Base-by-base conservation (phyloP, 1,140 invertebrate species). In the Zaprionus tsacasi region DNA sequence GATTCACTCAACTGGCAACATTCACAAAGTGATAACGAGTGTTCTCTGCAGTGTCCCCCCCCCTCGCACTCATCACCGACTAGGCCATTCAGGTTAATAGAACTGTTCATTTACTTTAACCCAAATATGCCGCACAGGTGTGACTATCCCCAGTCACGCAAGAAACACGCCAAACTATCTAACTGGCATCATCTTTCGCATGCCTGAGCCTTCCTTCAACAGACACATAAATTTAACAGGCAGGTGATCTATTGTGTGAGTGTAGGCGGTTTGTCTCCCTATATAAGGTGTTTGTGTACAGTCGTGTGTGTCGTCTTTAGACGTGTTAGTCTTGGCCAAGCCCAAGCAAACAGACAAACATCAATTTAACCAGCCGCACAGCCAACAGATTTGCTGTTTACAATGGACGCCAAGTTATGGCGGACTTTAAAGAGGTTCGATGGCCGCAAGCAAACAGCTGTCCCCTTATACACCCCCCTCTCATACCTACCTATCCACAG, bases 201-300 rank as follows among this genome's bases (percentile, higher is more conserved):
- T 79, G 79, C 65, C 43, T 72, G 72, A 71, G 54, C 40, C 43
- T 11, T 11, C 17, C 43, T 4, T 30, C 27, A 70, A 65, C 70
- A 70, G 67, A 64, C 70, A 79, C 83, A 87, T 88, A 88, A 88
- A 87, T 87, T 80, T 75, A 70, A 45, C 67, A 27, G 57, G 68
- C 65, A 88, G 79, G 83, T 88, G 83, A 88, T 82, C 72, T 78
- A 82, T 82, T 61, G 64, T 50, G 50, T 65, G 60, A 10, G 48
- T 70, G 52, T 40, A 69, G 54, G 45, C 36, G 13, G 11, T 6
- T 21, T n/a, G 40, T 21, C 21, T 21, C 21, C 21, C 21, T 21
- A 21, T 21, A 21, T 21, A 25, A 50, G 17, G 45, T 50, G 17
- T 50, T 17, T 70, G 70, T 55, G 40, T n/a, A 43, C 38, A 43